Evolutionary conservation across 2,797 vertebrate species (phyloP).

Genomic region (Bryconaethiops microstoma): DNA sequence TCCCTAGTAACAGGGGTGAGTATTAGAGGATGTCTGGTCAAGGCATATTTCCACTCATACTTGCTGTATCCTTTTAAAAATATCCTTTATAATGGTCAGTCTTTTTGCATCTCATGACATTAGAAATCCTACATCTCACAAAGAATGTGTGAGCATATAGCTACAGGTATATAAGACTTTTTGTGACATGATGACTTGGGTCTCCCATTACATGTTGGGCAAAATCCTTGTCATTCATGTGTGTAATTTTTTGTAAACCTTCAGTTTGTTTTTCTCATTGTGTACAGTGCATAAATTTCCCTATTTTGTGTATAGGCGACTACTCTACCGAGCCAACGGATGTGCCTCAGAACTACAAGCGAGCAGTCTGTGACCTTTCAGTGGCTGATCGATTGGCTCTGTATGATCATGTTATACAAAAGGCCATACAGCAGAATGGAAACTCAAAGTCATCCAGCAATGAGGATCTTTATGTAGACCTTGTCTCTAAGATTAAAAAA

Average conservation of each 20-base stretch:
- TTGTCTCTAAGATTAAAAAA: slow-evolving; percentile 93
- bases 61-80: slow-evolving; percentile 82
- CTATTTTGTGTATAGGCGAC: slow-evolving; percentile 74
- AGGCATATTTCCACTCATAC: slow-evolving; percentile 77
- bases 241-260: neutral
- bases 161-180: neutral
- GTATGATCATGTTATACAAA: slow-evolving; percentile 85
- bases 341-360: slow-evolving; percentile 92
- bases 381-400: slow-evolving; percentile 91
- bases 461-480: slow-evolving; percentile 94
- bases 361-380: slow-evolving; percentile 88
- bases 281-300: slow-evolving; percentile 41
- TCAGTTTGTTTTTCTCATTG: neutral
- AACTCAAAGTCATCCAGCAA: slow-evolving; percentile 73
- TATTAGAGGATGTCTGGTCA: slow-evolving; percentile 84
- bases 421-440: slow-evolving; percentile 78
- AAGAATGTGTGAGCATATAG: neutral
- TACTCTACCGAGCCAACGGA: slow-evolving; percentile 83
- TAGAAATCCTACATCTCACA: neutral
- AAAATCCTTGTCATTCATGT: slow-evolving; percentile 21
- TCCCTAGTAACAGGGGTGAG: slow-evolving; percentile 85
- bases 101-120: neutral
- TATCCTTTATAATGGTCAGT: slow-evolving; percentile 76
- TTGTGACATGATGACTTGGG: neutral
- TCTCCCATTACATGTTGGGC: slow-evolving; percentile 64